Percentiles rank a stretch among this genome's conserved stretches.
phyloP scores from a whole-genome alignment of 2,113 vertebrate genomes.

The Psittacara wagleri region DNA sequence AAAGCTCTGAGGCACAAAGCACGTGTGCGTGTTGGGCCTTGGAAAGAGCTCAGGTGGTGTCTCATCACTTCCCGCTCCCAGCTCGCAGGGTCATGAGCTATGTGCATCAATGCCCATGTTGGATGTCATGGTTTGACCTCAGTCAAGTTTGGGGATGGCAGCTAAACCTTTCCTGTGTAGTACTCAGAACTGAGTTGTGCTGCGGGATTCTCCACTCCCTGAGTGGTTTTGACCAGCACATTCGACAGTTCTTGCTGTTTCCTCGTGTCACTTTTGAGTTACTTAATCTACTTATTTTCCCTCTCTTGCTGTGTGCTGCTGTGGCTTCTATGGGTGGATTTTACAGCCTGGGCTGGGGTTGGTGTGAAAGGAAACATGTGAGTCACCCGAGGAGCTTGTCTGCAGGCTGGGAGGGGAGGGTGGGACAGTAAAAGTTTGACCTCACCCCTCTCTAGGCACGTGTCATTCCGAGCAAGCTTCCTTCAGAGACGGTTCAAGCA shows the following conservation, averaged over 20 bases:
- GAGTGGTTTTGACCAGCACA: not conserved
- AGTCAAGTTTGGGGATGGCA: not conserved
- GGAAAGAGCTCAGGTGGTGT: not conserved
- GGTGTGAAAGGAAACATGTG: conserved; percentile 68
- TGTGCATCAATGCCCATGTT: accelerated
- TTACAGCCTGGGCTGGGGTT: not conserved
- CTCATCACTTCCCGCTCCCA: not conserved
- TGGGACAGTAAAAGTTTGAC: conserved; percentile 62
- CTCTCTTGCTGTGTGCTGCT: conserved; percentile 3
- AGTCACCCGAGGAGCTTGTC: conserved; percentile 69
- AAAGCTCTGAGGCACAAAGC: conserved; percentile 24
- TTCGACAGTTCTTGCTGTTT: not conserved
- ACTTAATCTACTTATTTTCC: not conserved
- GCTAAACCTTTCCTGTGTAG: not conserved
- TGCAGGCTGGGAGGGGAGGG: conserved; percentile 60
- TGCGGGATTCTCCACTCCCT: not conserved
- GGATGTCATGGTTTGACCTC: not conserved
- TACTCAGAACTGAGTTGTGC: not conserved
- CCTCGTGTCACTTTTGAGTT: not conserved
- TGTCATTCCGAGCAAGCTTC: conserved; percentile 49
- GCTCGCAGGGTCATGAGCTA: not conserved
- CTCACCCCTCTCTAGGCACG: conserved; percentile 58
- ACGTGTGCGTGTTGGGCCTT: not conserved
- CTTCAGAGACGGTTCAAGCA: not conserved
- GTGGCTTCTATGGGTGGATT: not conserved